Evolutionary conservation across 2,797 vertebrate species (phyloP).

Genomic region (Liparis tanakae): DNA sequence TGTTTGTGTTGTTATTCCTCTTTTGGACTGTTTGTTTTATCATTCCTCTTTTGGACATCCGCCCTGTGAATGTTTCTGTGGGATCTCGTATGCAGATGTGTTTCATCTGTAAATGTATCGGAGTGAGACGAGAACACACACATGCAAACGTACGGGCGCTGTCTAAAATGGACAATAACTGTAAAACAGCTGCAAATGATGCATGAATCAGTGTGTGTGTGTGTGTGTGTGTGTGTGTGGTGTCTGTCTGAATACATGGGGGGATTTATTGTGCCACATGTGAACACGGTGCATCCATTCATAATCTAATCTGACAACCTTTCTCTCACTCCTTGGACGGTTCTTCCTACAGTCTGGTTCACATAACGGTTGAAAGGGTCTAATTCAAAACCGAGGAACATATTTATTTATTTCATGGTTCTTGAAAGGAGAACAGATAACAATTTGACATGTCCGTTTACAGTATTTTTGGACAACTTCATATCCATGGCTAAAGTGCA

Average conservation of each 20-base stretch:
- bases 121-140: conserved; percentile 42
- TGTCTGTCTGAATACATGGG: conserved; percentile 26
- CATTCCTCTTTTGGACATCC: background rate
- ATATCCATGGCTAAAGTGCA: too few relatives aligned
- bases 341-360: conserved; percentile 31
- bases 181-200: conserved; percentile 40
- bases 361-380: conserved; percentile 18
- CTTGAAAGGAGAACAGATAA: background rate
- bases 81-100: conserved; percentile 20
- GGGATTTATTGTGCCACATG: conserved; percentile 55
- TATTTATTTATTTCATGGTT: conserved; percentile 3
- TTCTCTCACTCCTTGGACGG: background rate
- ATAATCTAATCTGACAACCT: conserved; percentile 26
- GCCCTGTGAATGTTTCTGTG: background rate
- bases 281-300: conserved; percentile 47
- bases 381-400: conserved; percentile 1
- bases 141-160: conserved; percentile 2
- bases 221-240: conserved; percentile 14
- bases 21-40: conserved; percentile 8
- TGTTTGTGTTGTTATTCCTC: conserved; percentile 2
- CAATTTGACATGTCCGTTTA: background rate
- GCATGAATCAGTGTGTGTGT: conserved; percentile 39
- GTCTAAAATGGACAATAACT: conserved; percentile 42
- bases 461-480: background rate
- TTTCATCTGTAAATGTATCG: conserved; percentile 43